Evolutionary conservation across 1,140 invertebrate genomes (phyloP).

Genomic region (Drosophila rufa): DNA sequence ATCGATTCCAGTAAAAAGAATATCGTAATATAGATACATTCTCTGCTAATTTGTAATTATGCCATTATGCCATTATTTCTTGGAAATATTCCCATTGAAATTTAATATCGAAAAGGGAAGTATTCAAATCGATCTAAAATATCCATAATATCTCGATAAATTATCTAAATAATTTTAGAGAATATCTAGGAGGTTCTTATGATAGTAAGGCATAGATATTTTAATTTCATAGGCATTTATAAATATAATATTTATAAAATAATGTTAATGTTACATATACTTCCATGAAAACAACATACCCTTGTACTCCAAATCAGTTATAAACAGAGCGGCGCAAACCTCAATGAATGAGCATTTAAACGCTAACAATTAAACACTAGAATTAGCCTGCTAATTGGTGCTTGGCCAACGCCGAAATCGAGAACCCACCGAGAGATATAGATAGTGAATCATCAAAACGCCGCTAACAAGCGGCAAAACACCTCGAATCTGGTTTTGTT

Average conservation of each 20-base stretch:
- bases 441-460: constrained; percentile 55
- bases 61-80: too few species aligned
- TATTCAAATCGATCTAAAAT: too few species aligned
- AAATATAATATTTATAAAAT: not conserved
- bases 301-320: not conserved
- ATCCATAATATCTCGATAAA: too few species aligned
- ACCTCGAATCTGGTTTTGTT: constrained; percentile 63
- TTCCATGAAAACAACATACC: not conserved
- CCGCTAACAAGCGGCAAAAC: constrained; percentile 40
- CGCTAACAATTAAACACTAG: constrained; percentile 52
- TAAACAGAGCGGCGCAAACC: not conserved
- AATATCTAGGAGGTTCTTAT: too few species aligned
- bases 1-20: too few species aligned
- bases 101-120: too few species aligned
- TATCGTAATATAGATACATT: too few species aligned
- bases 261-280: not conserved
- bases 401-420: constrained; percentile 46
- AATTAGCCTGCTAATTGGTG: constrained; percentile 72
- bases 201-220: too few species aligned
- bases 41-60: too few species aligned
- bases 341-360: constrained; percentile 38
- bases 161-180: too few species aligned
- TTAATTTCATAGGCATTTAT: not conserved
- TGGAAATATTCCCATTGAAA: too few species aligned
- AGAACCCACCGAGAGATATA: constrained; percentile 23